Base-by-base conservation (phyloP, 2,888 invertebrate species). In the Apamea anceps region DNA sequence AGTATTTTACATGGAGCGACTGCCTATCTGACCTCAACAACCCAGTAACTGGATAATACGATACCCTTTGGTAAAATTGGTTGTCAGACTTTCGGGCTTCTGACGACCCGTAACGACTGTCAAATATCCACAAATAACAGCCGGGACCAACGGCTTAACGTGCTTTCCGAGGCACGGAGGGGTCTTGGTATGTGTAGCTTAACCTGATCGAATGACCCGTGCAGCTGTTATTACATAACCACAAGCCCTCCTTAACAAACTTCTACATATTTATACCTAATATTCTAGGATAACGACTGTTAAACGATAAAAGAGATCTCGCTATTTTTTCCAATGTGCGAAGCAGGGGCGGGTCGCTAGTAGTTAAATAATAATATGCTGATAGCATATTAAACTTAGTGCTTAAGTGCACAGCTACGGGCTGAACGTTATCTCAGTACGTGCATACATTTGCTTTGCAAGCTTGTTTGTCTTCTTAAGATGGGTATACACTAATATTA, bases 371-470 rank as follows among this genome's bases (percentile, higher is more conserved):
- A 32, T 60, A 63, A 1, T 25, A 71, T 81, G 32, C 66, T 54
- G 51, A 67, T 54, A 37, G 66, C 54, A 54, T 81, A 84, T 62
- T 63, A 72, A 80, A 78, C 54, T 80, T 78, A 62, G 70, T 67
- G 18, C 60, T 62, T 21, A 80, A 81, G 71, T 37, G 80, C 80
- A 57, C 37, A 85, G 28, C 66, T 62, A 57, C 15, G 70, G 60
- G 57, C 37, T 74, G 8, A 72, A 51, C 63, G 57, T 81, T 81
- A 85, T 82, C 82, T 51, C 54, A 18, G 42, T n/a, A 45, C 45
- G 62, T 51, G 54, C 85, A 85, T 85, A 85, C 82, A 73, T 85
- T 25, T 28, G 28, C 62, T 62, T 48, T 6, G 63, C 15, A 1
- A 60, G 57, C 25, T 48, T 73, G 81, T 81, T 85, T 85, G 65